Base-by-base conservation (phyloP, 2,797 vertebrate genomes). In the Alosa sapidissima region DNA sequence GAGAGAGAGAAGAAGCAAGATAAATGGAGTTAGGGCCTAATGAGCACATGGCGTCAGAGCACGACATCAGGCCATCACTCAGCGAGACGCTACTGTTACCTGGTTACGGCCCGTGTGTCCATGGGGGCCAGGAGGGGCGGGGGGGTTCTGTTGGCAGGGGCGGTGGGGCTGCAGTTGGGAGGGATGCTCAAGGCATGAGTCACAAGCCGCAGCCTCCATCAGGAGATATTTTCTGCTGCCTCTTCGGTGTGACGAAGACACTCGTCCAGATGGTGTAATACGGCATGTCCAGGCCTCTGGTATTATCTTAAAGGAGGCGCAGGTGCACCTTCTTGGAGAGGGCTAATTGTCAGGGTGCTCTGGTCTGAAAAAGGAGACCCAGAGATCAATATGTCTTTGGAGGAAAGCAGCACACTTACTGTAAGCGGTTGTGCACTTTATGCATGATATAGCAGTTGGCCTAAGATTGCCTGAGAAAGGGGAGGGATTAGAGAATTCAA, bases 1-100 rank as follows among this genome's bases (percentile, higher is more conserved):
- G 36, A 68, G 58, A 60, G 82, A 62, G 54, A n/a, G 82, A 62
- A 19, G 24, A 36, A 49, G 48, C 16, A 19, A 19, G 83, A 52
- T 24, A 72, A 72, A 72, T 72, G 68, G 68, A 72, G 68, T 72
- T 72, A 78, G 36, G 41, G 72, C 10, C 19, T 78, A 78, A 78
- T 47, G 65, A 84, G 28, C 51, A 11, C 14, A 49, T 51, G 78
- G 60, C 85, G 58, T 75, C 49, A 85, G 41, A 49, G 14, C 85
- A 41, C 58, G 62, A 86, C 86, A 87, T 78, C 78, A 75, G 81
- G 75, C 88, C 87, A 84, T 89, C 87, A 86, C 84, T 91, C 89
- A 90, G 24, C 11, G 84, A 88, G 60, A 45, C 81, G 84, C 84
- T 85, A 81, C 51, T 54, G 89, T 93, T 92, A 91, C 89, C 91